Percentiles rank a stretch among this genome's conserved stretches.
phyloP scores from a whole-genome alignment of 2,113 vertebrate genomes.

The Rynchops niger region DNA sequence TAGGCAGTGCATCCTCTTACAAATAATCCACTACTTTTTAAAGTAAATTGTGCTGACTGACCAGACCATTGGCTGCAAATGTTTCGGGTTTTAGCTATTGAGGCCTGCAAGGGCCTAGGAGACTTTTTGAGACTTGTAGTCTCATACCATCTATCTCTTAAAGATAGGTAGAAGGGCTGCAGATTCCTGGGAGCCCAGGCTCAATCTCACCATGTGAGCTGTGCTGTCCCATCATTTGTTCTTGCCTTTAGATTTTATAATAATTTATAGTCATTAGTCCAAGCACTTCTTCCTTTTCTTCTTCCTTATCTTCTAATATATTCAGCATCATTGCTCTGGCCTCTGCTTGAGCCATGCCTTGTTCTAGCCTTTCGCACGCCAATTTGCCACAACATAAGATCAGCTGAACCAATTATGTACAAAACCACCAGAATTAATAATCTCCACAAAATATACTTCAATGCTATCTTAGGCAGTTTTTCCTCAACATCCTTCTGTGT shows the following conservation, averaged over 20 bases:
- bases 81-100: too few species aligned
- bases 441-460: background rate
- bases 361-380: background rate
- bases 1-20: too few species aligned
- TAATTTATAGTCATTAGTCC: background rate
- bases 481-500: background rate
- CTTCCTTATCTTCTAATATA: background rate
- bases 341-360: background rate
- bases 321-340: background rate
- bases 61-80: too few species aligned
- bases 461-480: background rate
- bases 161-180: background rate
- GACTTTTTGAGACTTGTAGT: too few species aligned
- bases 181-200: background rate
- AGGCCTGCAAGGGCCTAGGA: too few species aligned
- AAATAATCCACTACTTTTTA: too few species aligned
- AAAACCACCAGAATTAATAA: background rate
- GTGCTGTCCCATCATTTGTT: background rate
- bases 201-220: too few species aligned
- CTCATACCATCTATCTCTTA: background rate
- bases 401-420: background rate
- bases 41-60: too few species aligned
- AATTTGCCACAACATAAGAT: background rate
- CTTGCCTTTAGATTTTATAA: background rate
- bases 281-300: background rate